Evolutionary conservation across 2,888 invertebrate species (phyloP).

Genomic region (Limenitis camilla): DNA sequence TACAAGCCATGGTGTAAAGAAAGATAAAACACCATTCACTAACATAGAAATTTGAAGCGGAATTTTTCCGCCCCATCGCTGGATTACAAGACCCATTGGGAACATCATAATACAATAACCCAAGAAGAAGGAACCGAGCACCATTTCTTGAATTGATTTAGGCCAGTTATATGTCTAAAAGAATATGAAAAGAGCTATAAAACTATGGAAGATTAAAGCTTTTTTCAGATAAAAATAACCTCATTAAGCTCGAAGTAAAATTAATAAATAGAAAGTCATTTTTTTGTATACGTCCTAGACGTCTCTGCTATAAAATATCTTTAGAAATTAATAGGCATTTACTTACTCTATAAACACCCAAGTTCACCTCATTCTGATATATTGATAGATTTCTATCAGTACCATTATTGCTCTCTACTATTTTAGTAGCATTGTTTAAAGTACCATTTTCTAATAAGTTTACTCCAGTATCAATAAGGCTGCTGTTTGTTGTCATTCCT

Average conservation of each 20-base stretch:
- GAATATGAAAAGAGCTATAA: no score
- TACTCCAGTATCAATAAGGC: background rate
- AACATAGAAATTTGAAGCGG: constrained; percentile 60
- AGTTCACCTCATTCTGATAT: background rate
- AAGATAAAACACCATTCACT: constrained; percentile 36
- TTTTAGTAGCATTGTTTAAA: background rate
- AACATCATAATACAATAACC: constrained; percentile 69
- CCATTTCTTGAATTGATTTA: constrained; percentile 49
- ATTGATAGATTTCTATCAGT: background rate
- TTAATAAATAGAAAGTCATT: no score
- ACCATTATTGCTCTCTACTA: background rate
- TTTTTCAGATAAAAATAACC: no score
- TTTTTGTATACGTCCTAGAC: no score
- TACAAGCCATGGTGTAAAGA: constrained; percentile 29
- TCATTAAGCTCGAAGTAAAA: no score
- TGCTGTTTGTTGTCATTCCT: constrained; percentile 38
- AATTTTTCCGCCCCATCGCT: constrained; percentile 76
- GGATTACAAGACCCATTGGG: constrained; percentile 74
- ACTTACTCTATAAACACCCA: constrained; percentile 3
- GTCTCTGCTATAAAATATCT: no score
- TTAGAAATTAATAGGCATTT: background rate
- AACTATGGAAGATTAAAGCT: no score
- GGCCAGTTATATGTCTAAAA: constrained; percentile 48
- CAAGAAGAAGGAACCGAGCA: constrained; percentile 66
- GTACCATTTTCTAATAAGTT: background rate